These are phyloP conservation scores for Cataglyphis altisquamis DNA, from an alignment of 2,888 invertebrate species.

Conservation along the genomic window DNA sequence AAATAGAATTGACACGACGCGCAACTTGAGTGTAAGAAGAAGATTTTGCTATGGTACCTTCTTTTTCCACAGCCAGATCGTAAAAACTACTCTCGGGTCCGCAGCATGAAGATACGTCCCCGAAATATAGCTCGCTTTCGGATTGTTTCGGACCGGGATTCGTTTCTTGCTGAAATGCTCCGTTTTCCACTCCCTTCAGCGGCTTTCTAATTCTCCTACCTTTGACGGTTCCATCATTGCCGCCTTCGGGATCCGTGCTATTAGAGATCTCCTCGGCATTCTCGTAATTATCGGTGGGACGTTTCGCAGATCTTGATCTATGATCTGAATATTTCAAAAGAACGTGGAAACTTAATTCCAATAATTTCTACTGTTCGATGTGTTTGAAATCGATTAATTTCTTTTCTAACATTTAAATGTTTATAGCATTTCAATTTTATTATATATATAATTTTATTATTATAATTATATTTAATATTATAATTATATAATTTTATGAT, in stretches of 20 bases:
- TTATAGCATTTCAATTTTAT: not conserved
- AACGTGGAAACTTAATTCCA: not conserved
- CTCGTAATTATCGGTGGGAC: constrained; percentile 83
- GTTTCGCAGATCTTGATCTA: constrained; percentile 77
- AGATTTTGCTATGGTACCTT: constrained; percentile 75
- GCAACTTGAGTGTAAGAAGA: not conserved
- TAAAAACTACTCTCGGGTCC: constrained; percentile 88
- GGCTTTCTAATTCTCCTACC: constrained; percentile 86
- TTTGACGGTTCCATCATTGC: constrained; percentile 80
- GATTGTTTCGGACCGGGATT: constrained; percentile 89
- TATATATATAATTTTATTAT: too few relatives aligned
- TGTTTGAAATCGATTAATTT: not conserved
- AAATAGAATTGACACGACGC: not conserved
- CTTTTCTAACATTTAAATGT: not conserved
- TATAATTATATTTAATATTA: too few relatives aligned
- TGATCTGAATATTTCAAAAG: constrained; percentile 63
- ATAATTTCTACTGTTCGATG: not conserved
- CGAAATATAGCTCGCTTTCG: constrained; percentile 95
- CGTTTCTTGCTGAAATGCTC: constrained; percentile 91
- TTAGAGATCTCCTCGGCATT: constrained; percentile 83
- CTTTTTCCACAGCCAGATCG: constrained; percentile 88
- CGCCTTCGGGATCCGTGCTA: constrained; percentile 81
- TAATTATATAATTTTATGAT: too few relatives aligned
- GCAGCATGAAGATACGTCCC: constrained; percentile 94
- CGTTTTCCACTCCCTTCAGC: constrained; percentile 92